These are phyloP conservation scores for Nesogale talazaci DNA, from an alignment of 2,113 vertebrate genomes.

Conservation along the genomic window DNA sequence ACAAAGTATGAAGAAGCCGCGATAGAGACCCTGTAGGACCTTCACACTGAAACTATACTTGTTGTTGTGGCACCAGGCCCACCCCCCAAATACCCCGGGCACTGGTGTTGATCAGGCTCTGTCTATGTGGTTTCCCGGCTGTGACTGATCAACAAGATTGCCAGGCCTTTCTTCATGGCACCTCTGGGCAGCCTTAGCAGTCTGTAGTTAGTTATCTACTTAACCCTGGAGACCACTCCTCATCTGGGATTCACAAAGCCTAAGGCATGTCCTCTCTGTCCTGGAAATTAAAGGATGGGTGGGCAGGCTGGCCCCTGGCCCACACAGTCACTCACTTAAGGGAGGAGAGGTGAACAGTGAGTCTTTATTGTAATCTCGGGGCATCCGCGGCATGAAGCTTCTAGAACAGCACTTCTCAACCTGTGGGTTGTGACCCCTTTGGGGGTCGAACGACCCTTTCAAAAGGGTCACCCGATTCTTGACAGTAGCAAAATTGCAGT, in stretches of 20 bases:
- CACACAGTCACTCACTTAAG: too few species aligned
- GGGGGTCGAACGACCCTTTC: too few species aligned
- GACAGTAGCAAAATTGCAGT: too few species aligned
- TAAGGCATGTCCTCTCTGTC: rapidly evolving
- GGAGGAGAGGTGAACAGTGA: rapidly evolving
- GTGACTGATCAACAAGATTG: neutral
- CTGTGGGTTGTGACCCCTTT: too few species aligned
- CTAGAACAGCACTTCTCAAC: too few species aligned
- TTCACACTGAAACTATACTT: too few species aligned
- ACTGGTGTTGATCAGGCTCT: neutral
- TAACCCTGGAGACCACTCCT: neutral
- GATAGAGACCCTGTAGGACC: too few species aligned
- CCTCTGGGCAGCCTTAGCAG: neutral
- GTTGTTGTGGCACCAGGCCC: too few species aligned
- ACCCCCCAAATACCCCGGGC: neutral
- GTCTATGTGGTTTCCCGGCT: neutral
- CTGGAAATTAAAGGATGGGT: neutral
- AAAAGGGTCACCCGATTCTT: too few species aligned
- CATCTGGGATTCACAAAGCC: neutral
- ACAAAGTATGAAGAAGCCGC: neutral
- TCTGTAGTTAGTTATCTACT: neutral
- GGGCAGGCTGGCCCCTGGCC: too few species aligned
- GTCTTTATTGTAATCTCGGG: neutral
- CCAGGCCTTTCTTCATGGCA: neutral
- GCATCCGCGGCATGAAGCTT: too few species aligned